A percentile compares a stretch with the other conserved stretches of the same genome.
phyloP scores from a whole-genome alignment of 2,113 vertebrate genomes.

The Triplophysa dalaica region DNA sequence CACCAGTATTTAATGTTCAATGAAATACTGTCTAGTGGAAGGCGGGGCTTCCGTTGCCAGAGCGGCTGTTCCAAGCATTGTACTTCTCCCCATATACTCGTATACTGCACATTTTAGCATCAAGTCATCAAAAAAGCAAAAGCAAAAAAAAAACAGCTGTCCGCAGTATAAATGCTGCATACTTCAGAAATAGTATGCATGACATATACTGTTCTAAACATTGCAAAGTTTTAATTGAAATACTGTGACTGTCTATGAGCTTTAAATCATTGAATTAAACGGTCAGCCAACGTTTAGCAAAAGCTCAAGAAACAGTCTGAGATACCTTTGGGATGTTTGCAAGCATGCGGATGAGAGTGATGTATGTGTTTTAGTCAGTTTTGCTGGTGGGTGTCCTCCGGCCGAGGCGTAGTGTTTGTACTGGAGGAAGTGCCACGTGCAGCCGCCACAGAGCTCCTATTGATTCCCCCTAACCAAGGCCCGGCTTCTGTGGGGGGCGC shows the following conservation, averaged over 20 bases:
- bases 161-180: not conserved
- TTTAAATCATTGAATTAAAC: not conserved
- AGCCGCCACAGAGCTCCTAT: constrained; percentile 72
- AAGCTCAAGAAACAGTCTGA: not conserved
- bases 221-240: not conserved
- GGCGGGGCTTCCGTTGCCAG: no score
- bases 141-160: no score
- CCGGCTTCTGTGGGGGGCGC: constrained; percentile 66
- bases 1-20: no score
- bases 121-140: no score
- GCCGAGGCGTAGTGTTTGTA: constrained; percentile 66
- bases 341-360: not conserved
- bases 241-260: not conserved
- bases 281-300: not conserved
- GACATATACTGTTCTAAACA: not conserved
- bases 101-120: no score
- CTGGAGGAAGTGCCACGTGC: constrained; percentile 67
- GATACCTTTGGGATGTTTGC: not conserved
- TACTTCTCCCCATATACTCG: no score
- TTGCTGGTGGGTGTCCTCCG: constrained; percentile 36
- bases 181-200: not conserved
- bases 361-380: constrained; percentile 40
- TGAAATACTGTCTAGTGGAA: no score
- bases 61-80: no score
- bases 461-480: constrained; percentile 74